These are phyloP conservation scores for Onychostoma macrolepis DNA, from an alignment of 2,113 vertebrate genomes.

Conservation along the genomic window DNA sequence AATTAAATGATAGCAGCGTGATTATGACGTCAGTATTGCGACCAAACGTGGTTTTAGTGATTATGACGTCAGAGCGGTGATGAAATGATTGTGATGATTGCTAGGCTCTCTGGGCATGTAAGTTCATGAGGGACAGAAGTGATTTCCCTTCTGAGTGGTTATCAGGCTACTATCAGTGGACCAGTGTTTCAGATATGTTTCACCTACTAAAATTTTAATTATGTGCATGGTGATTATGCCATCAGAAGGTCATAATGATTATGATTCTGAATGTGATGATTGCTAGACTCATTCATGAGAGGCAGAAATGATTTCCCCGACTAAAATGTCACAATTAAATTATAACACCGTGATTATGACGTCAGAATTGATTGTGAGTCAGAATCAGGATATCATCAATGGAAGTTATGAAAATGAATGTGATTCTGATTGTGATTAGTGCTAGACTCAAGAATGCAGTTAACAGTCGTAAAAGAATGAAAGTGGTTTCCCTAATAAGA, in stretches of 20 bases:
- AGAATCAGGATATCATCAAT: too few species aligned
- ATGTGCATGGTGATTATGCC: not conserved
- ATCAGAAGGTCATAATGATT: not conserved
- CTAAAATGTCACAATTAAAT: not conserved
- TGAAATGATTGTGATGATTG: not conserved
- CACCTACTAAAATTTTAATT: not conserved
- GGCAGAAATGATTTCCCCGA: not conserved
- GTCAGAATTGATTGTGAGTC: not conserved
- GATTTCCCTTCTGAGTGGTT: not conserved
- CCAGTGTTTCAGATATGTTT: not conserved
- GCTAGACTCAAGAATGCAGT: not conserved
- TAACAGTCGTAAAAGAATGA: not conserved
- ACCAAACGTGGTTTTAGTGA: too few species aligned
- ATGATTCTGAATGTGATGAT: too few species aligned
- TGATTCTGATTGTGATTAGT: not conserved
- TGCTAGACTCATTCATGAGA: not conserved
- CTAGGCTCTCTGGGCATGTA: not conserved
- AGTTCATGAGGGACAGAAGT: not conserved
- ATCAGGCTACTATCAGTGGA: not conserved
- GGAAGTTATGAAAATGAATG: not conserved
- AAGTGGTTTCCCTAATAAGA: too few species aligned
- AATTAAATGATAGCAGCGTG: not conserved
- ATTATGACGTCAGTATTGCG: not conserved
- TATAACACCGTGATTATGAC: not conserved
- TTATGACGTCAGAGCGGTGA: not conserved